Evolutionary conservation across 2,888 invertebrate genomes (phyloP).

Genomic region (Bellardia bayeri): DNA sequence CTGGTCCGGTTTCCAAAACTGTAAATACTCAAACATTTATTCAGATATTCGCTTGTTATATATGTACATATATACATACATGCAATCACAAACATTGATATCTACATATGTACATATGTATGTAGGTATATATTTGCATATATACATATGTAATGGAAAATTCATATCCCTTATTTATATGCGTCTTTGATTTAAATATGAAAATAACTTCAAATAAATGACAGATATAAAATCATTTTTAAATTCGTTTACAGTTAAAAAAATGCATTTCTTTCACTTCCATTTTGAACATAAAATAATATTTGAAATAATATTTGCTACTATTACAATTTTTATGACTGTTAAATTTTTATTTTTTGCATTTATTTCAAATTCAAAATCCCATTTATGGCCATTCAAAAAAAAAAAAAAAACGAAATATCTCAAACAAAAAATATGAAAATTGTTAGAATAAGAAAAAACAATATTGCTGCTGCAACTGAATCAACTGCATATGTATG

Average conservation of each 20-base stretch:
- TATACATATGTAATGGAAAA: not conserved
- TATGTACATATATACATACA: too few species aligned
- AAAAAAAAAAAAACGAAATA: conserved; percentile 17
- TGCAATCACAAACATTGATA: too few species aligned
- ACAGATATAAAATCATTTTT: not conserved
- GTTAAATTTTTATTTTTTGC: conserved; percentile 14
- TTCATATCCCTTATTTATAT: too few species aligned
- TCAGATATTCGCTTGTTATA: too few species aligned
- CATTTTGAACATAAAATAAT: conserved; percentile 36
- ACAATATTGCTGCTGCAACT: conserved; percentile 17
- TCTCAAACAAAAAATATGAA: not conserved
- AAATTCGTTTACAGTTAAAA: conserved; percentile 2
- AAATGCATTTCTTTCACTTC: not conserved
- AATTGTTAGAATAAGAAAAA: not conserved
- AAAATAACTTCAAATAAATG: not conserved
- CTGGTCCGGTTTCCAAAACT: too few species aligned
- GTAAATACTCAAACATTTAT: too few species aligned
- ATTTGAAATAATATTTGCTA: conserved; percentile 49
- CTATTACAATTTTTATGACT: conserved; percentile 41
- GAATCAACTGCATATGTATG: not conserved
- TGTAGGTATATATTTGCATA: not conserved
- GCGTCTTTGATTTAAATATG: not conserved
- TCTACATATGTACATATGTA: not conserved
- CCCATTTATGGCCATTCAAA: conserved; percentile 39
- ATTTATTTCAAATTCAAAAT: conserved; percentile 44